Percentiles rank a stretch among this genome's conserved stretches.
These are phyloP conservation scores for Drosophila aff. DNA, from an alignment of 1,140 invertebrate species.

Conservation along the genomic window DNA sequence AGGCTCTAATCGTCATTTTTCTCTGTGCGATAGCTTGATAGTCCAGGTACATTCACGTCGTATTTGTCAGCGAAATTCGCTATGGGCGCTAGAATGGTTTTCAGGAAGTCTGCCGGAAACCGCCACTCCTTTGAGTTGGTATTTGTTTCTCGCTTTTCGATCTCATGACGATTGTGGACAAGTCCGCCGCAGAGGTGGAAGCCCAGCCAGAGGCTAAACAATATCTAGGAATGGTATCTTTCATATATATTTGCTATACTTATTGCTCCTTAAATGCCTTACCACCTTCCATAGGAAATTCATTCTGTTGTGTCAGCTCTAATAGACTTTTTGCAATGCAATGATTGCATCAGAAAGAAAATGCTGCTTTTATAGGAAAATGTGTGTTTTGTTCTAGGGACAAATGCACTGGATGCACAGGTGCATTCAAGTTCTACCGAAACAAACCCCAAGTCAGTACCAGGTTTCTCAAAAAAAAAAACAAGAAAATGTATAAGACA, in stretches of 20 bases:
- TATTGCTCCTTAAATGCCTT: neutral
- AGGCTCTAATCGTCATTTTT: neutral
- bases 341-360: neutral
- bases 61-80: constrained; percentile 1
- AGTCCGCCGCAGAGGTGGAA: neutral
- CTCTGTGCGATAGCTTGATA: neutral
- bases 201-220: neutral
- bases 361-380: constrained; percentile 17
- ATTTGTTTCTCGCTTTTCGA: constrained; percentile 1
- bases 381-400: neutral
- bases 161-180: constrained; percentile 2
- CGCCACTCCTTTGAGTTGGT: neutral
- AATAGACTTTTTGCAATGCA: neutral
- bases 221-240: neutral
- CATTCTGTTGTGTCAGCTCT: neutral
- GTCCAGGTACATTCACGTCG: neutral
- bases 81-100: constrained; percentile 7
- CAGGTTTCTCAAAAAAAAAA: neutral
- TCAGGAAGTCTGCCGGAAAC: neutral
- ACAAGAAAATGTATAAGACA: no score
- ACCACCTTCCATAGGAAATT: constrained; percentile 9
- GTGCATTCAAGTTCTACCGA: neutral
- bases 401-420: constrained; percentile 1
- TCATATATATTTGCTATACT: neutral
- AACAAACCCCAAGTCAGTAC: neutral